phyloP scores from a whole-genome alignment of 2,888 invertebrate genomes.

The Cheilosia scutellata region DNA sequence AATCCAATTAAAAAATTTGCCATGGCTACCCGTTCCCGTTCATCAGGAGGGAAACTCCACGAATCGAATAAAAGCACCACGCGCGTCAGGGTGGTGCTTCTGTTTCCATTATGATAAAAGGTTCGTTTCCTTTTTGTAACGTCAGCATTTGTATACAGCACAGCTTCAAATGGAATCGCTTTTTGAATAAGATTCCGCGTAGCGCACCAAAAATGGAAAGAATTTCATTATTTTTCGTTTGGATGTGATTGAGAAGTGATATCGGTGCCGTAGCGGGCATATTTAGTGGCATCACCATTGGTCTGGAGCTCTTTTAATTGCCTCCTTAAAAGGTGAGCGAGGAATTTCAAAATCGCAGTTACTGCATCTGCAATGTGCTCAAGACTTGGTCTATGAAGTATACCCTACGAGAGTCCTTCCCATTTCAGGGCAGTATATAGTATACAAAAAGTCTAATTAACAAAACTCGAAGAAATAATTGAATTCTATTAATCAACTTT shows the following conservation, averaged over 20 bases:
- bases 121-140: slow-evolving; percentile 47
- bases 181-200: slow-evolving; percentile 48
- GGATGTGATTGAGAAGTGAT: slow-evolving; percentile 45
- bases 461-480: slow-evolving; percentile 73
- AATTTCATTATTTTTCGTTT: slow-evolving; percentile 65
- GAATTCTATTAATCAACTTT: slow-evolving; percentile 75
- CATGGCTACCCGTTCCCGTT: slow-evolving; percentile 16
- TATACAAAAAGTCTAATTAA: slow-evolving; percentile 67
- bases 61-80: neutral
- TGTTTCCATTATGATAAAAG: slow-evolving; percentile 41
- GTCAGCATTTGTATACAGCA: neutral
- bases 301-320: slow-evolving; percentile 65
- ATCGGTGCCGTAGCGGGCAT: slow-evolving; percentile 34
- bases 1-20: slow-evolving; percentile 75
- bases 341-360: slow-evolving; percentile 69
- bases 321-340: slow-evolving; percentile 70
- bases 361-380: slow-evolving; percentile 57
- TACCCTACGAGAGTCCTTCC: slow-evolving; percentile 15
- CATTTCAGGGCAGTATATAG: slow-evolving; percentile 47
- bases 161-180: slow-evolving; percentile 29
- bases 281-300: slow-evolving; percentile 25
- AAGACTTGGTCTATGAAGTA: slow-evolving; percentile 58
- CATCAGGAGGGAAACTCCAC: no score
- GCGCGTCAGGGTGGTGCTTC: slow-evolving; percentile 19
- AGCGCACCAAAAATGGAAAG: slow-evolving; percentile 56